phyloP scores from a whole-genome alignment of 2,888 invertebrate genomes.

The Ephialtes manifestator region DNA sequence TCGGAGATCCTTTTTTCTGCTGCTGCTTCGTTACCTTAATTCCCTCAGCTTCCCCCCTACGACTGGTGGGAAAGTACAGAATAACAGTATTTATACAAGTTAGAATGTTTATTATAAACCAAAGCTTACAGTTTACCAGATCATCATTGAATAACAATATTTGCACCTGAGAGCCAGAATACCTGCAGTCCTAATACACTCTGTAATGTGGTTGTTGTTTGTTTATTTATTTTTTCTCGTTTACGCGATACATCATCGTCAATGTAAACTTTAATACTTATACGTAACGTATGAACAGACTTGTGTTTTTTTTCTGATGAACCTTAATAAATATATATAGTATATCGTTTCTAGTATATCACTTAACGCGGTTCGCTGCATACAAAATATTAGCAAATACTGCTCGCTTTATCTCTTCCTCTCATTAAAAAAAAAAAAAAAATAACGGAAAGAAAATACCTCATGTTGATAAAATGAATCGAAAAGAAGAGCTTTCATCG shows the following conservation, averaged over 20 bases:
- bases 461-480: not conserved
- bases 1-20: not conserved
- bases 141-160: conserved; percentile 81
- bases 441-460: conserved; percentile 23
- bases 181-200: conserved; percentile 64
- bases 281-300: conserved; percentile 61
- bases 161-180: conserved; percentile 83
- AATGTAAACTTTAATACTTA: conserved; percentile 60
- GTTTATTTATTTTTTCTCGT: conserved; percentile 25
- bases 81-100: conserved; percentile 77
- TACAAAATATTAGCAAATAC: conserved; percentile 68
- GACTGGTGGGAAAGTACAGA: not conserved
- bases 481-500: conserved; percentile 3
- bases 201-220: conserved; percentile 22
- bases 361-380: conserved; percentile 62
- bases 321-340: conserved; percentile 53
- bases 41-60: not conserved
- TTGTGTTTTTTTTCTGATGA: conserved; percentile 20
- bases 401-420: conserved; percentile 45
- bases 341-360: conserved; percentile 62
- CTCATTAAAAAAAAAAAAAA: not conserved
- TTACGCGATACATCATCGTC: conserved; percentile 37
- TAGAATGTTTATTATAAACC: conserved; percentile 85
- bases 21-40: not conserved
- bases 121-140: conserved; percentile 82